Conservation (phyloP, 2,797 vertebrate species). For the Betta splendens region DNA sequence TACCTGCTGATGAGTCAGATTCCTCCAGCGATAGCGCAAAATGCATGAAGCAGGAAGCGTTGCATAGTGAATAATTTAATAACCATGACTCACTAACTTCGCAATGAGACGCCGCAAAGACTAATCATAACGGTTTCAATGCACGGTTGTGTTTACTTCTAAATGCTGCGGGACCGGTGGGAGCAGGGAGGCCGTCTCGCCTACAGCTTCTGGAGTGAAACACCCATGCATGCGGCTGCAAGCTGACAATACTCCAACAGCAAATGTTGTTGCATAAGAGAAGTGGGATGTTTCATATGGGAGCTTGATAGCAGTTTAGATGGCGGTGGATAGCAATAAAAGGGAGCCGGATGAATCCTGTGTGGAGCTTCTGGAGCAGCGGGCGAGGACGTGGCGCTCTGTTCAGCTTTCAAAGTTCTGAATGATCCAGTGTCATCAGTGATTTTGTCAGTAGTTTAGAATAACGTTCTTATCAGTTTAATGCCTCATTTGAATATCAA, state of each 20-base stretch:
- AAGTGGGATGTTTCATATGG: conserved; percentile 70
- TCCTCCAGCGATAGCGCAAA: conserved; percentile 36
- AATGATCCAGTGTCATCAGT: conserved; percentile 15
- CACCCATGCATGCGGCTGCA: conserved; percentile 53
- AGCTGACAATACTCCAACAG: conserved; percentile 60
- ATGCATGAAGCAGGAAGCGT: conserved; percentile 27
- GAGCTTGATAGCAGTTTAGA: conserved; percentile 55
- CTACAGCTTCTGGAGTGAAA: conserved; percentile 48
- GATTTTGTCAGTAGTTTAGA: conserved; percentile 10
- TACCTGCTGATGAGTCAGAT: conserved; percentile 61
- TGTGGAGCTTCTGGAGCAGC: conserved; percentile 32
- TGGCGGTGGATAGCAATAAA: conserved; percentile 56
- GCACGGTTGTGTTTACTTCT: conserved; percentile 39
- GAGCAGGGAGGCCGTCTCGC: conserved; percentile 28
- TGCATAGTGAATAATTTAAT: conserved; percentile 42
- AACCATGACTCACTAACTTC: conserved; percentile 48
- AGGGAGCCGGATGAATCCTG: conserved; percentile 35
- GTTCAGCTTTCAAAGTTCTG: conserved; percentile 18
- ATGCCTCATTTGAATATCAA: conserved; percentile 9
- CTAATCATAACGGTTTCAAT: conserved; percentile 26
- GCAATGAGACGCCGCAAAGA: conserved; percentile 19
- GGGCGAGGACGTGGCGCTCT: conserved; percentile 24
- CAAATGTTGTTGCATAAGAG: conserved; percentile 72
- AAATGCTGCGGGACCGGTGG: conserved; percentile 25
- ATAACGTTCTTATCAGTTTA: conserved; percentile 7